These are phyloP conservation scores for Phyllostomus hastatus DNA, from an alignment of 2,113 vertebrate species.

Conservation along the genomic window DNA sequence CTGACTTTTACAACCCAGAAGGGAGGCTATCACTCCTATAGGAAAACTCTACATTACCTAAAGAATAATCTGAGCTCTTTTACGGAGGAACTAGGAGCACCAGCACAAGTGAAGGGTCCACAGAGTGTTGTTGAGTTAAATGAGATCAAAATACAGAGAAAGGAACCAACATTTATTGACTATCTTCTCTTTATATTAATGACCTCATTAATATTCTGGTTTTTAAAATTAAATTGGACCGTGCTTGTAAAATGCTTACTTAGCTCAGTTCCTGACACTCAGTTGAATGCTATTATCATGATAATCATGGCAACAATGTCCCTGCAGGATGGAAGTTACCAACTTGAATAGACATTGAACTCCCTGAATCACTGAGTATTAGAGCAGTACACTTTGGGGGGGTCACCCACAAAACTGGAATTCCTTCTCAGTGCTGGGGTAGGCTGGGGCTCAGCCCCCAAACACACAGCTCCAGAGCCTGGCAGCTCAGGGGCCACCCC, in stretches of 20 bases:
- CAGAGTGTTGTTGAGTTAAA: neutral
- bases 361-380: neutral
- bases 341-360: neutral
- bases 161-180: neutral
- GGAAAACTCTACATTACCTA: neutral
- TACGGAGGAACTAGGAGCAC: neutral
- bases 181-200: neutral
- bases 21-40: neutral
- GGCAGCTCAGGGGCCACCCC: neutral
- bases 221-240: neutral
- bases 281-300: neutral
- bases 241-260: neutral
- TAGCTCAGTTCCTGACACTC: neutral
- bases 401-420: neutral
- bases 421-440: neutral
- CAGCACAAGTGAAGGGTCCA: neutral
- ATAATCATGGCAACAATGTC: neutral
- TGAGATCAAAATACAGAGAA: neutral
- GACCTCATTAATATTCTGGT: neutral
- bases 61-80: neutral
- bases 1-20: neutral
- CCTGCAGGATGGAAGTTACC: neutral
- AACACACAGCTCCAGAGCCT: neutral
- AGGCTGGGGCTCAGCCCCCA: neutral
- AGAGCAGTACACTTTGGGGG: too few relatives aligned